Base-by-base conservation (phyloP, 2,888 invertebrate species). In the Agriopis leucophaearia region DNA sequence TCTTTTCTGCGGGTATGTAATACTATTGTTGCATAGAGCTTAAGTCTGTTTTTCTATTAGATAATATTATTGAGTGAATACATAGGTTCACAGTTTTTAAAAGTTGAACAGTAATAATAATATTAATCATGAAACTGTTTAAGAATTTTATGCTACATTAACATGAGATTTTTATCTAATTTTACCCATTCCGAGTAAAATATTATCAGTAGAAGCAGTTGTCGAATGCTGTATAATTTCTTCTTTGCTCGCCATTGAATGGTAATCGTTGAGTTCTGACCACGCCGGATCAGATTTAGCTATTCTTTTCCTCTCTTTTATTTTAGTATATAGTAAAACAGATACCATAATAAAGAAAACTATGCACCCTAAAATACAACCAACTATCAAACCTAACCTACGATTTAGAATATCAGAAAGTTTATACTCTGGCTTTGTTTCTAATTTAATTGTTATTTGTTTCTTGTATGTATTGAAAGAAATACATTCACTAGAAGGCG, bases 201-300 rank as follows among this genome's bases (percentile, higher is more conserved):
- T 94, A 76, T 94, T 94, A 84, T 94, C 94, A 38, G 94, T 93
- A 55, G 94, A 94, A 75, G 92, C 92, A 50, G 91, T 89, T 13
- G 84, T 93, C 36, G 92, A 92, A 78, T 88, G 84, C 76, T 92
- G 89, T 76, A 92, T 78, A 75, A 93, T 86, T 72, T 94, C 92
- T 66, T 94, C 94, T 79, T 92, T 94, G 77, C 94, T 94, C 59
- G 89, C 89, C 81, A 92, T 88, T 16, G 92, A 93, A 81, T 91
- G 91, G 70, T 92, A 94, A 76, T 94, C 92, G 70, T 92, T 92
- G 90, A 94, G 89, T 81, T 94, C 94, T 8, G 92, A 83, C 93
- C 94, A 94, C 1, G 86, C 81, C 27, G 92, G 92, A 69, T 94
- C 94, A 18, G 92, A 85, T 74, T 94, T 92, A 3, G 94, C 93